phyloP scores from a whole-genome alignment of 2,797 vertebrate species.

The Silurus aristotelis region DNA sequence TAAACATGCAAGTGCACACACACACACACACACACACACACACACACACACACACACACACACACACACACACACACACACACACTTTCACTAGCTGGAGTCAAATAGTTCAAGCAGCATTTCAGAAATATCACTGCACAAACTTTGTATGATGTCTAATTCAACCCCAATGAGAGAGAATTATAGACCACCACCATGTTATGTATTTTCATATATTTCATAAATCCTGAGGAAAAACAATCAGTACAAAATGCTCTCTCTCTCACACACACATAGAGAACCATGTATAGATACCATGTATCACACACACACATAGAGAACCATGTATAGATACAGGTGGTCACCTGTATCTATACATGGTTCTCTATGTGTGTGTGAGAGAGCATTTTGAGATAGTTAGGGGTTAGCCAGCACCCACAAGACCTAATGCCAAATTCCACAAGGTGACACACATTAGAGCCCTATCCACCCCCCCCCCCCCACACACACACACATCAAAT shows the following conservation, averaged over 20 bases:
- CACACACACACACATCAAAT: background rate
- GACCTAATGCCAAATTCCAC: constrained; percentile 8
- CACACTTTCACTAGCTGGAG: constrained; percentile 17
- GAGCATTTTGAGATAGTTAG: no score
- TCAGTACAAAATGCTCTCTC: background rate
- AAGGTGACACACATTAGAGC: background rate
- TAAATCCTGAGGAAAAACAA: constrained; percentile 18
- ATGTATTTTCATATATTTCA: background rate
- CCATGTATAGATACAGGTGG: no score
- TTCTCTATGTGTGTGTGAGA: no score
- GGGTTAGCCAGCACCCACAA: constrained; percentile 8
- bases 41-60: constrained; percentile 38
- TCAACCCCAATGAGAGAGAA: background rate
- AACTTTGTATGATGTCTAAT: background rate
- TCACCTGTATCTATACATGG: no score
- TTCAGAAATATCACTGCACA: constrained; percentile 8
- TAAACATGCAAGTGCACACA: constrained; percentile 30
- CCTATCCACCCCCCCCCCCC: background rate
- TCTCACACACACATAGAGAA: background rate
- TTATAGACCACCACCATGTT: background rate
- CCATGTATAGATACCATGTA: no score
- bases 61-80: constrained; percentile 34
- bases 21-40: constrained; percentile 38
- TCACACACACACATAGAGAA: background rate
- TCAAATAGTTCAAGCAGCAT: background rate